Conservation (phyloP, 2,888 invertebrate genomes). For the Slavum lentiscoides region DNA sequence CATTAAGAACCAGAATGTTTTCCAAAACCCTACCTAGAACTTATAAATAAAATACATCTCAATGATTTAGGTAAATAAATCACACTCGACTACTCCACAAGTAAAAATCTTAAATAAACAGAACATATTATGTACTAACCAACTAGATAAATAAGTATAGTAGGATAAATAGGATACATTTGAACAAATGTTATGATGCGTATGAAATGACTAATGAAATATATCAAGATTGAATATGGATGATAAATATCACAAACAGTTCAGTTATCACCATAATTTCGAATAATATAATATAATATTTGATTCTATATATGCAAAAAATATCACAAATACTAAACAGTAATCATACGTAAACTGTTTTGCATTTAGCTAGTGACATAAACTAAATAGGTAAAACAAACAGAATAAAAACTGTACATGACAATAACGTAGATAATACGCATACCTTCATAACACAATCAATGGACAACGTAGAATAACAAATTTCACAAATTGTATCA, state of each 20-base stretch:
- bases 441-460: neutral
- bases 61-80: too few species aligned
- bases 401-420: neutral
- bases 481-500: neutral
- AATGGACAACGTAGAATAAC: neutral
- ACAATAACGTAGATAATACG: neutral
- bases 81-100: neutral
- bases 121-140: neutral
- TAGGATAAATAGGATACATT: neutral
- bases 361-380: neutral
- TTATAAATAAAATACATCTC: too few species aligned
- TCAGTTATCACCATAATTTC: neutral
- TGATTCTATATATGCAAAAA: neutral
- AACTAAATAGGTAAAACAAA: neutral
- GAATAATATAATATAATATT: neutral
- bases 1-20: too few species aligned
- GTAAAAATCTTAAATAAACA: neutral
- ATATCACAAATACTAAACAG: neutral
- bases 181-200: neutral
- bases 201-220: neutral
- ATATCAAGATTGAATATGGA: too few species aligned
- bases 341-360: neutral
- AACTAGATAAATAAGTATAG: neutral
- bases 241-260: neutral
- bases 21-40: too few species aligned